These are phyloP conservation scores for Bungarus multicinctus DNA, from an alignment of 2,113 vertebrate genomes.

Conservation along the genomic window DNA sequence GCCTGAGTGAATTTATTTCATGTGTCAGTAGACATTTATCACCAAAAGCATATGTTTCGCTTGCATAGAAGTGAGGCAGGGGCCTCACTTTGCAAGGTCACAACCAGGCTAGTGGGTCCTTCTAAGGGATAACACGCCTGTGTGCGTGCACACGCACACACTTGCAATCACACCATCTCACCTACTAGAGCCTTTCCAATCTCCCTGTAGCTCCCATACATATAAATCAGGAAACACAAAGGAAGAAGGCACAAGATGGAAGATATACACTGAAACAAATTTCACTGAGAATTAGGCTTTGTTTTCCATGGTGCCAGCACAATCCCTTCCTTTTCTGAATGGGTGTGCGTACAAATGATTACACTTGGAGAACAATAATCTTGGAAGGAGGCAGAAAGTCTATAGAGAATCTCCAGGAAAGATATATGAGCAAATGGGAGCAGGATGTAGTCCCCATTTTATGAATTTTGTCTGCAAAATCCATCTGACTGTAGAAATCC, in stretches of 20 bases:
- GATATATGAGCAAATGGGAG: neutral
- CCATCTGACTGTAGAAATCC: neutral
- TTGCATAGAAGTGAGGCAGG: neutral
- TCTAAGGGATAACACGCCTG: neutral
- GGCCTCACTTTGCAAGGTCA: neutral
- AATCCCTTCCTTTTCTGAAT: neutral
- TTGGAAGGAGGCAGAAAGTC: neutral
- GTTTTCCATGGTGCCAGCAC: neutral
- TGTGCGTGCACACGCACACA: rapidly evolving
- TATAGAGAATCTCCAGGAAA: neutral
- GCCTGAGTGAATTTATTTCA: neutral
- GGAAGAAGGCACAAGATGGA: neutral
- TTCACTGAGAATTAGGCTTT: neutral
- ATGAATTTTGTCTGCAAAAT: neutral
- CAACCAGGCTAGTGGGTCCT: neutral
- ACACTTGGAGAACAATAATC: neutral
- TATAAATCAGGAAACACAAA: neutral
- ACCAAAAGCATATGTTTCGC: neutral
- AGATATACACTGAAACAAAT: neutral
- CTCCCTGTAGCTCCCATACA: neutral
- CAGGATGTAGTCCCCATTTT: neutral
- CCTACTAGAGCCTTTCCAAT: neutral
- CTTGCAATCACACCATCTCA: neutral
- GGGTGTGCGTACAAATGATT: neutral
- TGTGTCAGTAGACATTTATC: constrained; percentile 2